A percentile compares a stretch with the other conserved stretches of the same genome.
Evolutionary conservation across 2,888 invertebrate genomes (phyloP).

Genomic region (Oscheius sp.): DNA sequence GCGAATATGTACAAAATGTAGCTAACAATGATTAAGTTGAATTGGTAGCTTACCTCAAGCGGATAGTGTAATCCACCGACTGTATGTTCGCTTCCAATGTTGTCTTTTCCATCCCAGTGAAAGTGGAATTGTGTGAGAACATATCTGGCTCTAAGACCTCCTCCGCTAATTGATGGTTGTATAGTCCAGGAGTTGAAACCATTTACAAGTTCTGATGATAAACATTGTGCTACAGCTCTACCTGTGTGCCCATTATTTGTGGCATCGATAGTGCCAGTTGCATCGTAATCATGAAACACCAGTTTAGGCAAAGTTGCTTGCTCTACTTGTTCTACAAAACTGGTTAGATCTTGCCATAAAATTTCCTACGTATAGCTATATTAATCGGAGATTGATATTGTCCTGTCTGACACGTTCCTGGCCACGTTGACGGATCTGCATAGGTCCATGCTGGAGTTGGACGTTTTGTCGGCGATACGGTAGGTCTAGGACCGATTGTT

Average conservation of each 20-base stretch:
- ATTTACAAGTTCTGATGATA: conserved; percentile 8
- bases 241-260: conserved; percentile 34
- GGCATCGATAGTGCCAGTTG: conserved; percentile 6
- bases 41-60: conserved; percentile 25
- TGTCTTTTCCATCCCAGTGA: conserved; percentile 28
- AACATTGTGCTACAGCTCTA: conserved; percentile 15
- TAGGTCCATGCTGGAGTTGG: neutral
- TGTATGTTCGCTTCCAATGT: conserved; percentile 27
- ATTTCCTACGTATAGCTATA: conserved; percentile 1
- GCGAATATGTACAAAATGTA: conserved; percentile 27
- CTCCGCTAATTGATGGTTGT: conserved; percentile 24
- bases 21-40: neutral
- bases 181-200: conserved; percentile 20
- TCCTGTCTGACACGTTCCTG: neutral
- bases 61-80: conserved; percentile 18
- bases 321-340: neutral
- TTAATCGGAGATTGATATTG: conserved; percentile 14
- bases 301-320: too few species aligned
- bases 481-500: too few species aligned
- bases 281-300: conserved; percentile 19
- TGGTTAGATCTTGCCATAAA: too few species aligned
- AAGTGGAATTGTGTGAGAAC: conserved; percentile 24
- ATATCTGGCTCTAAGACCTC: conserved; percentile 4
- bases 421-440: conserved; percentile 3
- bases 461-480: neutral